Base-by-base conservation (phyloP, 92 coral and sea anemone genomes). In the Epizoanthus illoricatus region DNA sequence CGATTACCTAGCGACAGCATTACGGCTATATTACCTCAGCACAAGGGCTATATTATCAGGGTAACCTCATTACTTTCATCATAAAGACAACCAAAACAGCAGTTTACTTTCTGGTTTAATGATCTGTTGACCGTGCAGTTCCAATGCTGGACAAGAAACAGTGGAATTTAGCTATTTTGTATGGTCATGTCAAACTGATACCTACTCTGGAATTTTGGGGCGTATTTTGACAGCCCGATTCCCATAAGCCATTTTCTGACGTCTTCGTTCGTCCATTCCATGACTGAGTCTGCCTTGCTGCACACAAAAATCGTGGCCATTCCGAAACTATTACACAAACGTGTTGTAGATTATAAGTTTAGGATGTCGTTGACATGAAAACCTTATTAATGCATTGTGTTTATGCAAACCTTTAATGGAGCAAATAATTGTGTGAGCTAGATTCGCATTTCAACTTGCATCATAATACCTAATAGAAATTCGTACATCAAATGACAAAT, bases 201-300 rank as follows among this genome's bases (percentile, higher is more conserved):
- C 87, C 20, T 75, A 87, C 90, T 81, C 75, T 81, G 79, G 40
- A 87, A 75, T 59, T 70, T 87, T 62, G 59, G 56, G 49, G 73
- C 85, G 65, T 87, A 82, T 73, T 87, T 87, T 87, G 84, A 84
- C 20, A 81, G 81, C 2, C 86, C 90, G 52, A 81, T 82, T 23
- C 67, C 59, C 45, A 23, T 21, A 36, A 87, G 86, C 90, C 90
- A 87, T 13, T 56, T 63, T 58, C 20, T 23, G 18, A 87, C 84
- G 16, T 87, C 74, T 18, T 81, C 90, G 23, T 19, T 69, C 15
- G 49, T 69, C 90, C 90, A 87, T 11, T 69, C 73, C 74, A 87
- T 59, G 24, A 81, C 83, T 18, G 76, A 60, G 73, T 78, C 82
- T 6, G 82, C 64, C 42, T 21, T 43, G 70, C 58, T 40, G 17